Evolutionary conservation across 1,140 invertebrate genomes (phyloP), one percentile per base, ranked within the genome.

Genomic region (Plectus sambesii): DNA sequence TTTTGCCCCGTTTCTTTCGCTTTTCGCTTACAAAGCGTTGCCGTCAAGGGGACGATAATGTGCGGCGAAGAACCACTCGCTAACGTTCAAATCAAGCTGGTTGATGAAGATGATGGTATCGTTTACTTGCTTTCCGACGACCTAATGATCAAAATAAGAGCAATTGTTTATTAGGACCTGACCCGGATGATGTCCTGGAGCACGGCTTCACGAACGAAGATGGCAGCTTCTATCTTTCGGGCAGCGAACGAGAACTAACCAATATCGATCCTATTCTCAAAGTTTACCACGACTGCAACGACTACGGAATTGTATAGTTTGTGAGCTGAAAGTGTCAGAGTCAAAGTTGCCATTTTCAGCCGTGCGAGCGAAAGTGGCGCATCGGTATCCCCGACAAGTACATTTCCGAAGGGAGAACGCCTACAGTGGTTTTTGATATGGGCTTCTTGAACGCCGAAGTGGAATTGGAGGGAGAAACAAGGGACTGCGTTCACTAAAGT

Each of bases 221-320:
- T 36, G 56, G 56, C 30, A 47, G 47, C 12, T 58, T 58, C 46
- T 40, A 36, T 25, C 47, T 58, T 12, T 24, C 36, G 41, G 51
- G 30, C 17, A 12, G 30, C 12, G 17, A 33, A 33, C 41, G 53
- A 17, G 56, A 58, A 20, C 40, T 57, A 37, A 58, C 56, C n/a
- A 51, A 58, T 39, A 57, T 58, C 22, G 56, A 58, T 36, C 56
- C 56, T 5, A 37, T 57, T 22, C 58, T 58, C 53, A 58, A 58
- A 35, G 45, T 53, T 2, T 58, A 66, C 47, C 61, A 63, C 42
- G 61, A 63, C 35, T 63, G 62, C 41, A 60, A 65, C 38, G 61
- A 63, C 47, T 62, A 60, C 44, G 60, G 59, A 24, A 58, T 54
- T 39, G 56, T 59, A 19, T 22, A n/a, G 20, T 5, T 3, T 12